Conservation (phyloP, 2,888 invertebrate species). For the Lepas anatifera region DNA sequence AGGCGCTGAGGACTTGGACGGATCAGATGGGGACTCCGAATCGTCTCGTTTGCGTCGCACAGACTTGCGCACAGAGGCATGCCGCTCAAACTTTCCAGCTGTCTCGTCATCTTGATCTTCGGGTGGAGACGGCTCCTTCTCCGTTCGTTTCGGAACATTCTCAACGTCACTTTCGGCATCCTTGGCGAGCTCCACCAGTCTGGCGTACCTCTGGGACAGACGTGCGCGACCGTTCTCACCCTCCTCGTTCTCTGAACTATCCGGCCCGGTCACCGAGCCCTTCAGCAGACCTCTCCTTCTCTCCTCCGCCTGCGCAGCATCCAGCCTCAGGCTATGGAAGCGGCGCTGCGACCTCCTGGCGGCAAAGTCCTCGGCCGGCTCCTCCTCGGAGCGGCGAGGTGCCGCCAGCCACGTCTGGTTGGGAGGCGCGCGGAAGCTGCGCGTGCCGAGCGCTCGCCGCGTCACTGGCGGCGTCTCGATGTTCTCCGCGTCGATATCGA, state of each 20-base stretch:
- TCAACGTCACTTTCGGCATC: conserved; percentile 24
- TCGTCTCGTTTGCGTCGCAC: conserved; percentile 55
- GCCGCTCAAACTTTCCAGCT: conserved; percentile 66
- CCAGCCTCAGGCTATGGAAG: conserved; percentile 22
- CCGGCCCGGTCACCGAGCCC: conserved; percentile 14
- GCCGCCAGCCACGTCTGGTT: conserved; percentile 15
- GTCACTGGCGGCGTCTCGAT: conserved; percentile 79
- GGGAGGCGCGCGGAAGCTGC: conserved; percentile 24
- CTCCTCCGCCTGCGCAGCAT: conserved; percentile 20
- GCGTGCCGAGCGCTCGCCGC: conserved; percentile 49
- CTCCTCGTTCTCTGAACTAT: conserved; percentile 24
- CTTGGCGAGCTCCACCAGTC: conserved; percentile 22
- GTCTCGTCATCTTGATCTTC: conserved; percentile 37
- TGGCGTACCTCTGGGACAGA: conserved; percentile 20
- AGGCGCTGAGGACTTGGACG: neutral
- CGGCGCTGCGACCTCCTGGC: conserved; percentile 20
- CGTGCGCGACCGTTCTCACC: conserved; percentile 19
- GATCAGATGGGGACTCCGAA: conserved; percentile 10
- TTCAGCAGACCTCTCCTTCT: conserved; percentile 11
- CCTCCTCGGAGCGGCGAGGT: conserved; percentile 13
- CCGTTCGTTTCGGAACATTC: conserved; percentile 15
- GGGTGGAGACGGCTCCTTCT: too few relatives aligned
- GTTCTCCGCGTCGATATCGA: conserved; percentile 79
- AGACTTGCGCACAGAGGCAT: conserved; percentile 66
- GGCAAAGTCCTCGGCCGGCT: conserved; percentile 21